phyloP scores from a whole-genome alignment of 2,797 vertebrate genomes.

The Enteromius afrohamiltoni region DNA sequence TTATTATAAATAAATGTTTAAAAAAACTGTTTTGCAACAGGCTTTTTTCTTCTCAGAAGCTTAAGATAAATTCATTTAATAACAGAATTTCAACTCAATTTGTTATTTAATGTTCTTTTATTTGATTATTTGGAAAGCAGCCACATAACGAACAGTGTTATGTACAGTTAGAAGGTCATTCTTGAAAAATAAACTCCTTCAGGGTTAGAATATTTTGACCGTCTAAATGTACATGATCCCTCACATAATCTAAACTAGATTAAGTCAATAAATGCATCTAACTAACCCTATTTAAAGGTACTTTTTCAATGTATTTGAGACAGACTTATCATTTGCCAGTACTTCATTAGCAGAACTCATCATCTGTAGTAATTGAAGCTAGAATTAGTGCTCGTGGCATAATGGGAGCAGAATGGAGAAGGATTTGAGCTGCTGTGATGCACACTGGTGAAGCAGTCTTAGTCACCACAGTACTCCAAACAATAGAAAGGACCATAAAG shows the following conservation, averaged over 20 bases:
- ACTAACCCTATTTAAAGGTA: slow-evolving; percentile 9
- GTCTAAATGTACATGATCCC: background rate
- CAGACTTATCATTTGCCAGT: slow-evolving; percentile 46
- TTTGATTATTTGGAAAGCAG: slow-evolving; percentile 1
- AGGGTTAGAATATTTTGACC: background rate
- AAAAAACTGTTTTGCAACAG: background rate
- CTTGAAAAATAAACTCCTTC: background rate
- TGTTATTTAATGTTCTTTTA: background rate
- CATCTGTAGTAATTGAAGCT: slow-evolving; percentile 56
- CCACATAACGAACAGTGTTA: background rate
- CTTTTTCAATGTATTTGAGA: slow-evolving; percentile 13
- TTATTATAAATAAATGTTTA: background rate
- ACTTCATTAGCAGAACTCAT: slow-evolving; percentile 62
- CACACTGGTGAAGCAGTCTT: slow-evolving; percentile 9
- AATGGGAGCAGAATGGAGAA: slow-evolving; percentile 36
- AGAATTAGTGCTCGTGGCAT: slow-evolving; percentile 56
- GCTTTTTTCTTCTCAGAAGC: background rate
- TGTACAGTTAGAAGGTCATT: background rate
- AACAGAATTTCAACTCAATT: background rate
- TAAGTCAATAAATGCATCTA: background rate
- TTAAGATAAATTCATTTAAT: background rate
- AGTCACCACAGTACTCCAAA: slow-evolving; percentile 27
- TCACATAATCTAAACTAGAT: slow-evolving; percentile 1
- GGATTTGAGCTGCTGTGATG: slow-evolving; percentile 29
- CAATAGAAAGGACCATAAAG: slow-evolving; percentile 15